Percentiles rank a stretch among this genome's conserved stretches.
phyloP scores from a whole-genome alignment of 2,888 invertebrate genomes.

The Agriopis aurantiaria region DNA sequence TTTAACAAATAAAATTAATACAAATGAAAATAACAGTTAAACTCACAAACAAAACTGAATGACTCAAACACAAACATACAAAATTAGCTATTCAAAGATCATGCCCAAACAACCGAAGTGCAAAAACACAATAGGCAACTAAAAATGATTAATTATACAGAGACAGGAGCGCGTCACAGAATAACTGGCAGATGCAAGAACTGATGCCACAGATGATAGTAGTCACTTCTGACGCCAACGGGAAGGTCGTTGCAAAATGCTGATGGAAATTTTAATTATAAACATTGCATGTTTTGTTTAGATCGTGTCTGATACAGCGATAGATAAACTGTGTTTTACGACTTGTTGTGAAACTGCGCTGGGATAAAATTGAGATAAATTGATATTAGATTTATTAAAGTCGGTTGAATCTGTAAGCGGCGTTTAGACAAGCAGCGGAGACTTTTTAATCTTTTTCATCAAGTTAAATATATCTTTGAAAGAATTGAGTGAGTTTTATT shows the following conservation, averaged over 20 bases:
- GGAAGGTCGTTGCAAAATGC: slow-evolving; percentile 37
- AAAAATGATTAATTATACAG: slow-evolving; percentile 31
- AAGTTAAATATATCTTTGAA: background rate
- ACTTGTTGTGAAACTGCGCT: slow-evolving; percentile 28
- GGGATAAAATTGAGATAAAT: slow-evolving; percentile 13
- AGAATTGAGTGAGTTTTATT: background rate
- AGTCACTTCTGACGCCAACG: slow-evolving; percentile 2
- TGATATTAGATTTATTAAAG: slow-evolving; percentile 12
- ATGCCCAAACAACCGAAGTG: slow-evolving; percentile 24
- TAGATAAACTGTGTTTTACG: slow-evolving; percentile 37
- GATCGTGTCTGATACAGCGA: slow-evolving; percentile 29
- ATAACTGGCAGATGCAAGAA: slow-evolving; percentile 13
- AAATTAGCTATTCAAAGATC: slow-evolving; percentile 34
- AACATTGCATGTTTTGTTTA: slow-evolving; percentile 37
- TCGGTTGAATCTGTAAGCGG: background rate
- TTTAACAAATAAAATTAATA: slow-evolving; percentile 21
- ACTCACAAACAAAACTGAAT: slow-evolving; percentile 12
- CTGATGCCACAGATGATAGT: slow-evolving; percentile 14
- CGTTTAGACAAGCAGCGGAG: background rate
- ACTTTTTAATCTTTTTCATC: background rate
- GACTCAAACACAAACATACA: slow-evolving; percentile 22
- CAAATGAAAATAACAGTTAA: slow-evolving; percentile 26
- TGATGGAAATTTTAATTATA: slow-evolving; percentile 46
- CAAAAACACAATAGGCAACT: slow-evolving; percentile 28
- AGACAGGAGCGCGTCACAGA: slow-evolving; percentile 28